Base-by-base conservation (phyloP, 2,113 vertebrate species). In the Leucopsar rothschildi region DNA sequence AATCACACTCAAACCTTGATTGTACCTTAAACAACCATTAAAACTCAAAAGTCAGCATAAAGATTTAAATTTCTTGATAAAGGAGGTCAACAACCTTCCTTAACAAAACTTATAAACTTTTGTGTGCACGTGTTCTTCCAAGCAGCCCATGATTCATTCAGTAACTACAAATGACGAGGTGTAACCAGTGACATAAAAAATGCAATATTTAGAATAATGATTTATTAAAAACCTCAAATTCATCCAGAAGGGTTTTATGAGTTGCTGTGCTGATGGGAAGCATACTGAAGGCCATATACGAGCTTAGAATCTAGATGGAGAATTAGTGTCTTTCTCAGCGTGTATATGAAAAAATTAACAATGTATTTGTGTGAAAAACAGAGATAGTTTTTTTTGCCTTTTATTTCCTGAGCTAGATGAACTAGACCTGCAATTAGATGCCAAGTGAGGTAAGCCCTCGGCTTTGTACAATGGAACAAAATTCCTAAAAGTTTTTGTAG, bases 271-370 rank as follows among this genome's bases (percentile, higher is more conserved):
- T 50, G 20, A 72, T 64, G 9, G 14, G 14, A 73, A 70, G 33
- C 1, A 5, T 1, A 2, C 4, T 37, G 18, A 80, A 64, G 9
- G 6, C 7, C 21, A 47, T 42, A 8, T 18, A 53, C 42, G 5
- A 79, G 3, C 7, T 53, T 25, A 9, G 5, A 55, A 49, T 64
- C 17, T 21, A 16, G 8, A 7, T 21, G 6, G 3, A 70, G 7
- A 81, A 65, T 42, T 28, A 7, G 21, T 20, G 18, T 53, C 13
- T 76, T 71, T 56, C 9, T 71, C 6, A 42, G 2, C 28, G 11
- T 42, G 5, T 29, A 4, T 12, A 3, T 47, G 18, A 31, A 80
- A 33, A 29, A 82, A 31, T 42, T 20, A 77, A 5, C 8, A 77
- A 35, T 42, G 50, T 20, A 72, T 15, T 2, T 49, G 1, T 29